A percentile compares a stretch with the other conserved stretches of the same genome.
phyloP scores from a whole-genome alignment of 2,888 invertebrate genomes.

The Cactoblastis cactorum region DNA sequence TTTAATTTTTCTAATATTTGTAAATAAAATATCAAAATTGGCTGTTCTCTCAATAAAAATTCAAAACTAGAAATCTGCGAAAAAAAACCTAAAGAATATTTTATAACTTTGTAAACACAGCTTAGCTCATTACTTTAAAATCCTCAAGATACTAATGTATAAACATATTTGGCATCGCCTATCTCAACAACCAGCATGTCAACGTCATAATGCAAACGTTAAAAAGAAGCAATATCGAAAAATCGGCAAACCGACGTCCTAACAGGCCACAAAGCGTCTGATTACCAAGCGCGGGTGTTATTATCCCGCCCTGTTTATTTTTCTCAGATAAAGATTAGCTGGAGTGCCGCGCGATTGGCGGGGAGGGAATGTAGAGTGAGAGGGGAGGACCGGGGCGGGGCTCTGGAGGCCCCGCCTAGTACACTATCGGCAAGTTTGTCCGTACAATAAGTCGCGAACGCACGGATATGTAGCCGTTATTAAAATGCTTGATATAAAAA shows the following conservation, averaged over 20 bases:
- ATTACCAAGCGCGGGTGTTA: constrained; percentile 67
- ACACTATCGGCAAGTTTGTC: constrained; percentile 15
- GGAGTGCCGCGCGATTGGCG: constrained; percentile 69
- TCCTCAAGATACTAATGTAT: no score
- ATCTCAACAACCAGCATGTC: not conserved
- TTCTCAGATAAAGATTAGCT: constrained; percentile 78
- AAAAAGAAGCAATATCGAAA: constrained; percentile 57
- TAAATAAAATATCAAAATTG: no score
- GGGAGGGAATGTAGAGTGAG: constrained; percentile 40
- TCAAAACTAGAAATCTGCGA: no score
- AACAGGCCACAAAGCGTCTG: constrained; percentile 68
- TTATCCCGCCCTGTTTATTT: constrained; percentile 79
- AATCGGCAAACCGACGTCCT: constrained; percentile 57
- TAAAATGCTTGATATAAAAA: constrained; percentile 94
- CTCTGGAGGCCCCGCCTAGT: constrained; percentile 36
- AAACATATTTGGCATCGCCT: no score
- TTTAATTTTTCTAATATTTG: no score
- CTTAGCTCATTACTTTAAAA: no score
- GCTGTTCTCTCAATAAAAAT: no score
- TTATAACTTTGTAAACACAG: no score
- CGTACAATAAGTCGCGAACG: constrained; percentile 40
- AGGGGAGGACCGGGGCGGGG: constrained; percentile 41
- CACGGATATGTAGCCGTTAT: constrained; percentile 51
- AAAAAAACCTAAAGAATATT: no score
- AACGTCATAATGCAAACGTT: constrained; percentile 37